Conservation (phyloP, 2,797 vertebrate genomes). For the Spinus pinus region DNA sequence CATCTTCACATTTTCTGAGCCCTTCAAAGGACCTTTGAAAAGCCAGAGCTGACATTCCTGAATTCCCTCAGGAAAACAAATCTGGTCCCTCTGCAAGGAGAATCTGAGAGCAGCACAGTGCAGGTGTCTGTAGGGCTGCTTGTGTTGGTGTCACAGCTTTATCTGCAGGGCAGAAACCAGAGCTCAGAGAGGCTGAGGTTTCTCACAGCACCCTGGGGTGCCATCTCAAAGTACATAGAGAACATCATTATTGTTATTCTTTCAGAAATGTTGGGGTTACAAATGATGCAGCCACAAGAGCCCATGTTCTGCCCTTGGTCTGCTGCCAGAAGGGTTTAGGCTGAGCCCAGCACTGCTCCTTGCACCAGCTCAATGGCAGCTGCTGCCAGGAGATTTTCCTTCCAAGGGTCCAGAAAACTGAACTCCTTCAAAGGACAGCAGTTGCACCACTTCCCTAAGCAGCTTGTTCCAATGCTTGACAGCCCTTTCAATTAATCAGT, state of each 20-base stretch:
- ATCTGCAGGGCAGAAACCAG: conserved; percentile 30
- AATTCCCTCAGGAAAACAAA: background rate
- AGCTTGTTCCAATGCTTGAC: background rate
- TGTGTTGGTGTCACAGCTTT: background rate
- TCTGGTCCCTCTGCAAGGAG: background rate
- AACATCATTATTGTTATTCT: background rate
- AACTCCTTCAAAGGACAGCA: background rate
- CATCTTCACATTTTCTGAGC: background rate
- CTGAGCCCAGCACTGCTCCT: background rate
- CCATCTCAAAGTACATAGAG: background rate
- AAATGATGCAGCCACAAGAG: background rate
- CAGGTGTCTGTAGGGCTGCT: background rate
- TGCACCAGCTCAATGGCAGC: background rate
- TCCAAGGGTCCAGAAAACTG: background rate
- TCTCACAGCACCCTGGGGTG: background rate
- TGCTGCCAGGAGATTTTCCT: background rate
- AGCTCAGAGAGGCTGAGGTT: background rate
- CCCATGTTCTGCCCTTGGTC: background rate
- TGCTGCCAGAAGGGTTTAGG: background rate
- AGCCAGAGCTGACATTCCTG: conserved; percentile 29
- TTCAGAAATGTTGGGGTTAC: background rate
- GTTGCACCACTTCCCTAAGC: background rate
- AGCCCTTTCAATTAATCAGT: background rate
- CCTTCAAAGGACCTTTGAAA: background rate
- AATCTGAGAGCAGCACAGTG: background rate